These are phyloP conservation scores for Megalops cyprinoides DNA, from an alignment of 2,797 vertebrate genomes.

Conservation along the genomic window DNA sequence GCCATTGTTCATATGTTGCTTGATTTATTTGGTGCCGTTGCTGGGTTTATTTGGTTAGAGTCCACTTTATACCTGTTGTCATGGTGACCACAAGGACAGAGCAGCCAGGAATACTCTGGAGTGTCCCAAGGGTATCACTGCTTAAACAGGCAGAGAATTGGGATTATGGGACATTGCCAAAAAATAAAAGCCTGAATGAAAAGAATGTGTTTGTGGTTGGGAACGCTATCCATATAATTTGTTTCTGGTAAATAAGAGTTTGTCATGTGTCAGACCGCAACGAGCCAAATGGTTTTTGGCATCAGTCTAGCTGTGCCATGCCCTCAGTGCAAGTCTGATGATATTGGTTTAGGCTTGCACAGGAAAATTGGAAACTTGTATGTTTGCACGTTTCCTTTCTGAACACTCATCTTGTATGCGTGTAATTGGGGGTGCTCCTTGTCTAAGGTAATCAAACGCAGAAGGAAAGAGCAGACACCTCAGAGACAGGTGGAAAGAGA, in stretches of 20 bases:
- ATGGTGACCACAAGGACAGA: not conserved
- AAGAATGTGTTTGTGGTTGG: not conserved
- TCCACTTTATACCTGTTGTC: not conserved
- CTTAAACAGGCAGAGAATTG: not conserved
- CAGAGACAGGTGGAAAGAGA: conserved; percentile 53
- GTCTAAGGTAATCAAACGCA: not conserved
- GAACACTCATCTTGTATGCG: not conserved
- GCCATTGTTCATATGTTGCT: not conserved
- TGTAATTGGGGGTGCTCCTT: not conserved
- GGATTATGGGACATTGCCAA: not conserved
- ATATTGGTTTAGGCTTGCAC: not conserved
- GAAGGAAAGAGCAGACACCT: conserved; percentile 26
- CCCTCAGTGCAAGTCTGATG: too few species aligned
- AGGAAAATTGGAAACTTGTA: too few species aligned
- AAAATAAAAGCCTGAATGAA: not conserved
- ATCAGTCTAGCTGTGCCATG: too few species aligned
- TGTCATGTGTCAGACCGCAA: too few species aligned
- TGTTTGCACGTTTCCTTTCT: too few species aligned
- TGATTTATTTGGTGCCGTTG: not conserved
- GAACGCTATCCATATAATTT: too few species aligned
- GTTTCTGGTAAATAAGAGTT: too few species aligned
- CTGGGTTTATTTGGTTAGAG: not conserved
- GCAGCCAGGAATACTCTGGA: not conserved
- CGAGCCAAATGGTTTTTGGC: too few species aligned
- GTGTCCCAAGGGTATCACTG: not conserved